Conservation (phyloP, 2,888 invertebrate genomes). For the Fissipunctia ypsillon region DNA sequence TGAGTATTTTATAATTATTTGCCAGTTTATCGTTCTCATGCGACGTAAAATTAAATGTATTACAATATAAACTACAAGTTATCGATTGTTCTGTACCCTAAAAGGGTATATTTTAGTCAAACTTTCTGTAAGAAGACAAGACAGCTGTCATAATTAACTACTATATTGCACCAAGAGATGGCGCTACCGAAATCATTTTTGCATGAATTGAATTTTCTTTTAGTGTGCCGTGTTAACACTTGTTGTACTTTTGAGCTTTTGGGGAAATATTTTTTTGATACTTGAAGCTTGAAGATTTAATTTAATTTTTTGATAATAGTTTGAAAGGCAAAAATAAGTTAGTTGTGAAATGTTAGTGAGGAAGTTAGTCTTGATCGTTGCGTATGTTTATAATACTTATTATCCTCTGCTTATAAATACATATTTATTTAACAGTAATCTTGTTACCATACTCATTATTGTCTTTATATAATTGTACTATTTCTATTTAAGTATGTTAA, state of each 20-base stretch:
- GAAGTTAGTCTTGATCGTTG: slow-evolving; percentile 9
- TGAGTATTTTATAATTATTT: slow-evolving; percentile 73
- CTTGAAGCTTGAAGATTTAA: slow-evolving; percentile 7
- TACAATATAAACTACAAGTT: slow-evolving; percentile 20
- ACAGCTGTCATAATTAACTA: slow-evolving; percentile 72
- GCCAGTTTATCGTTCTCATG: slow-evolving; percentile 16
- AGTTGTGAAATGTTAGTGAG: neutral
- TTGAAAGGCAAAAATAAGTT: neutral
- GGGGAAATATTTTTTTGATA: slow-evolving; percentile 15
- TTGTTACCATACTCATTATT: slow-evolving; percentile 24
- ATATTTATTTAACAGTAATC: slow-evolving; percentile 13
- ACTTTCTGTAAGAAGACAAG: slow-evolving; percentile 58
- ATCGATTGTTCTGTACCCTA: slow-evolving; percentile 8
- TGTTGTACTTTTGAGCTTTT: neutral
- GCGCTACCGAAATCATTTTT: slow-evolving; percentile 70
- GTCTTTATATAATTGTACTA: slow-evolving; percentile 17
- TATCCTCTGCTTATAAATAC: slow-evolving; percentile 15
- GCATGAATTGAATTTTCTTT: slow-evolving; percentile 4
- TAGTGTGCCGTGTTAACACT: neutral
- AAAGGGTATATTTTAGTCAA: slow-evolving; percentile 22
- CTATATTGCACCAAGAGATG: slow-evolving; percentile 73
- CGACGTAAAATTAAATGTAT: slow-evolving; percentile 5
- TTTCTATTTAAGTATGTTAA: slow-evolving; percentile 11
- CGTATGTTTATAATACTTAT: neutral
- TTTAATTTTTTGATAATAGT: neutral